A percentile compares a stretch with the other conserved stretches of the same genome.
Evolutionary conservation across 2,113 vertebrate genomes (phyloP).

Genomic region (Cisticola juncidis): DNA sequence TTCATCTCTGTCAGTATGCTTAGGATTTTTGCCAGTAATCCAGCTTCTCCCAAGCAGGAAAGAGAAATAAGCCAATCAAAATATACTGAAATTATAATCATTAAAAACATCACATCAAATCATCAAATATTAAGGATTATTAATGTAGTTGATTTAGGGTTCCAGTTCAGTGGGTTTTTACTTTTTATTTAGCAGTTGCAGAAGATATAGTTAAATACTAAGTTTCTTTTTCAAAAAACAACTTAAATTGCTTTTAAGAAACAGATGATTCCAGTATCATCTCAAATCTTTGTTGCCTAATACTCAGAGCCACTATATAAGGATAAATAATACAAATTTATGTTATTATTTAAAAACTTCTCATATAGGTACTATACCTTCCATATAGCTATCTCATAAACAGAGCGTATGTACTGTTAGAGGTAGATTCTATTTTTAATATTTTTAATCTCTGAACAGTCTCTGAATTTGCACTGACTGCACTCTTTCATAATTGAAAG

Average conservation of each 20-base stretch:
- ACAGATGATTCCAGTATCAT: not conserved
- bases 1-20: not conserved
- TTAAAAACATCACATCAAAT: not conserved
- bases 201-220: not conserved
- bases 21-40: not conserved
- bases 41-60: not conserved
- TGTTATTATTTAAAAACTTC: not conserved
- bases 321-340: not conserved
- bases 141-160: not conserved
- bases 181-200: not conserved
- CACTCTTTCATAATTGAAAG: constrained; percentile 48
- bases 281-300: not conserved
- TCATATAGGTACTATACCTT: not conserved
- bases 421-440: not conserved
- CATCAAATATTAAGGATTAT: not conserved
- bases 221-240: not conserved
- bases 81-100: not conserved
- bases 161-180: not conserved
- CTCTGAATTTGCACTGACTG: constrained; percentile 49
- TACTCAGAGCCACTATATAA: not conserved
- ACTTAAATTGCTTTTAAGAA: not conserved
- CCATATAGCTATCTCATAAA: not conserved
- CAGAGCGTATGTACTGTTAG: not conserved
- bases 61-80: not conserved
- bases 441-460: constrained; percentile 10